Evolutionary conservation across 92 coral and sea anemone species (phyloP), one percentile per base, ranked within the genome.

Genomic region (Hydrozoanthus gracilis): DNA sequence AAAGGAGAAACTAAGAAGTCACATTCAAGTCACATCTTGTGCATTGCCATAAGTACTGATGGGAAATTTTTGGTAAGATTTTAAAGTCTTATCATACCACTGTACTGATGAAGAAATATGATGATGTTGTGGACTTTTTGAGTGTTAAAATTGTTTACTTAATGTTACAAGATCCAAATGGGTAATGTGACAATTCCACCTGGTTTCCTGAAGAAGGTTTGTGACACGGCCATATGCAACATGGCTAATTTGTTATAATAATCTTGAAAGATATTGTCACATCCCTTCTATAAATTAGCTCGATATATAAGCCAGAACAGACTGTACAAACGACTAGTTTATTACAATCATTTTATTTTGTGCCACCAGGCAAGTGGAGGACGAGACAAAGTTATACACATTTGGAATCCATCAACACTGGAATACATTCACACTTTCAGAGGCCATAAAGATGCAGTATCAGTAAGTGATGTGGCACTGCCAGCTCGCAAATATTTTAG

Each of bases 281-380:
- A 27, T 27, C 39, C 2, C 39, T 27, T 27, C 39, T 27, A 27
- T 27, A 27, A 27, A 27, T 27, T 27, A 27, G 2, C 39, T 27
- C 39, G 2, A 27, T 27, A 27, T 27, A 27, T 27, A 27, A 27
- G 39, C 60, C 60, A 54, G 13, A 54, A 8, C 13, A 8, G 60
- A 2, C 8, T 8, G 3, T 54, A 54, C 13, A 54, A 54, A 54
- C 15, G 39, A 13, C 27, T 65, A 14, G 4, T 4, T 68, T 6
- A 10, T n/a, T 10, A 4, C n/a, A 44, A 3, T 3, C 3, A 44
- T 62, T 6, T 62, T 17, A 4, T 39, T 55, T 71, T 48, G 0
- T 56, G 46, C 84, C 35, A 70, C 55, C 39, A 95, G 99, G 99
- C 98, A 71, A 95, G 98, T 89, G 98, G 98, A 46, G 99, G 99